Conservation (phyloP, 2,888 invertebrate genomes). For the Tethea ocularis region DNA sequence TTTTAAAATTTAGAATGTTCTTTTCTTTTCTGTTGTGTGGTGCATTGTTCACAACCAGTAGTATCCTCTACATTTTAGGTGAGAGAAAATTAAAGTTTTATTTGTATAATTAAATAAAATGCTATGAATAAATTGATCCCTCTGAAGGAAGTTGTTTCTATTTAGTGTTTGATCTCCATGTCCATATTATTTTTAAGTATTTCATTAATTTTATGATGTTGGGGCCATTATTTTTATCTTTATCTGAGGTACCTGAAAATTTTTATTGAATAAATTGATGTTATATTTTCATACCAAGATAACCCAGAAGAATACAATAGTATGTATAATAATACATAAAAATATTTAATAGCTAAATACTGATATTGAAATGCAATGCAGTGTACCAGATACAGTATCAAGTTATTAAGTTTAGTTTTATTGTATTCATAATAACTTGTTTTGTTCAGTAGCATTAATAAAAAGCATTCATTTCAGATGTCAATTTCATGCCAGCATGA, state of each 20-base stretch:
- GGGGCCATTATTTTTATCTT: neutral
- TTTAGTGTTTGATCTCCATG: conserved; percentile 31
- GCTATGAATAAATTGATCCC: conserved; percentile 77
- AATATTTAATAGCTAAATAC: too few relatives aligned
- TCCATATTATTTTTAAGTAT: conserved; percentile 27
- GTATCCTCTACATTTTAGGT: conserved; percentile 27
- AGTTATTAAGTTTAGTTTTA: too few relatives aligned
- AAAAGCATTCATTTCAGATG: neutral
- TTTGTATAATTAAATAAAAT: conserved; percentile 46
- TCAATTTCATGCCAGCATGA: neutral
- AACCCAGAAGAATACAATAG: too few relatives aligned
- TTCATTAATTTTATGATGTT: neutral
- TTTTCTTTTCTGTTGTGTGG: conserved; percentile 28
- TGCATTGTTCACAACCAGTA: conserved; percentile 51
- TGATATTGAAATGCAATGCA: too few relatives aligned
- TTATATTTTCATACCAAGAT: neutral
- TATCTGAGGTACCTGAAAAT: conserved; percentile 19
- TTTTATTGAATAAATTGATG: conserved; percentile 5
- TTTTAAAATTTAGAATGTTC: conserved; percentile 34
- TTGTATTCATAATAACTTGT: too few relatives aligned
- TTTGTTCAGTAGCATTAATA: too few relatives aligned
- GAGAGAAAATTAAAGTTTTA: conserved; percentile 9
- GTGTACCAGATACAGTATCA: too few relatives aligned
- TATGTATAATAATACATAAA: too few relatives aligned
- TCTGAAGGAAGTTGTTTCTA: conserved; percentile 56